These are phyloP conservation scores for Pygoscelis antarcticus DNA, from an alignment of 2,113 vertebrate species.

Conservation along the genomic window DNA sequence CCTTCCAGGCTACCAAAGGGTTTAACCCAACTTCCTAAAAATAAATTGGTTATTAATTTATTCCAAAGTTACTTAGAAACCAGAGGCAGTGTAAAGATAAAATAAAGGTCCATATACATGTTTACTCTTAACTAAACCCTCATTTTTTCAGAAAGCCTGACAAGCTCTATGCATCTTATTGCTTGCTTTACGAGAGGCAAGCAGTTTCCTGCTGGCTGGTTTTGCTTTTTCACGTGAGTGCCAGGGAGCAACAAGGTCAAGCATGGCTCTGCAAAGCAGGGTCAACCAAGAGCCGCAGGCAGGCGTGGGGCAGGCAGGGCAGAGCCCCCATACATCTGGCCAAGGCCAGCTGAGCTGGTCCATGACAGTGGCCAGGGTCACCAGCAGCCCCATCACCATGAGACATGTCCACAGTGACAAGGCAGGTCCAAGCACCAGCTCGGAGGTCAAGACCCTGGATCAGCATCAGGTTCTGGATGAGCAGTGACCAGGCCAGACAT, in stretches of 20 bases:
- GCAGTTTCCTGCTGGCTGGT: neutral
- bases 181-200: neutral
- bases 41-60: neutral
- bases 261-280: neutral
- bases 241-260: neutral
- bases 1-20: neutral
- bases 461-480: neutral
- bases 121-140: neutral
- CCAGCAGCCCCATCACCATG: accelerated
- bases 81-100: neutral
- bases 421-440: neutral
- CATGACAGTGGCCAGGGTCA: no score
- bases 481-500: neutral
- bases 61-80: neutral
- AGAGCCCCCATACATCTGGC: accelerated
- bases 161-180: neutral
- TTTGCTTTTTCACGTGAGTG: neutral
- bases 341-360: neutral
- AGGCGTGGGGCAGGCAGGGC: neutral
- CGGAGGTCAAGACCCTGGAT: neutral
- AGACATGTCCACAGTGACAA: accelerated
- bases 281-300: neutral
- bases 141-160: neutral
- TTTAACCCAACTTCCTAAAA: neutral
- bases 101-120: neutral